Evolutionary conservation across 2,797 vertebrate species (phyloP).

Genomic region (Thunnus albacares): DNA sequence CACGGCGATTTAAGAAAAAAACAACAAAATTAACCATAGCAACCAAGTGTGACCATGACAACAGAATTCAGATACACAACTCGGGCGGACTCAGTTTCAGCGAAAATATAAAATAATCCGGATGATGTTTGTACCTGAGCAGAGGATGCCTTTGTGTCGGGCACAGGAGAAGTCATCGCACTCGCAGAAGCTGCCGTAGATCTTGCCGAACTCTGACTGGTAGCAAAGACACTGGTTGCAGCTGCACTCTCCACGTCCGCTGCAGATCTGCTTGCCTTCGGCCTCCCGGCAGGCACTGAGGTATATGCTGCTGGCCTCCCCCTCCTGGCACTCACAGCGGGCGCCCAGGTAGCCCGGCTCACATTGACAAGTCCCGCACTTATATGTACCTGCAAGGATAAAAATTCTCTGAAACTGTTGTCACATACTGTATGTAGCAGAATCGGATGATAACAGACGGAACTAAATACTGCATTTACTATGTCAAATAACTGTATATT

Average conservation of each 20-base stretch:
- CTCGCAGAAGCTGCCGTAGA: conserved; percentile 97
- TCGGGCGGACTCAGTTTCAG: background rate
- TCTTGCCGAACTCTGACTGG: conserved; percentile 97
- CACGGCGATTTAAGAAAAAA: background rate
- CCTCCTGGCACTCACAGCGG: conserved; percentile 94
- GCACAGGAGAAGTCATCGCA: conserved; percentile 98
- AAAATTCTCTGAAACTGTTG: background rate
- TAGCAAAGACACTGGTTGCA: conserved; percentile 97
- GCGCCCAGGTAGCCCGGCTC: conserved; percentile 91
- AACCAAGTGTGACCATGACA: background rate
- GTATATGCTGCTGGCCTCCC: conserved; percentile 84
- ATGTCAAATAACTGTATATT: background rate
- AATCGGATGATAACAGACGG: background rate
- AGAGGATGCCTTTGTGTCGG: conserved; percentile 95
- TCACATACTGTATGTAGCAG: too few species aligned
- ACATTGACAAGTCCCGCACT: conserved; percentile 92
- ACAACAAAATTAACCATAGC: too few species aligned
- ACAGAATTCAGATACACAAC: background rate
- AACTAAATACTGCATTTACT: background rate
- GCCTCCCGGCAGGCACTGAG: conserved; percentile 92
- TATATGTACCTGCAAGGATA: conserved; percentile 84
- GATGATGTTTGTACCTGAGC: conserved; percentile 87
- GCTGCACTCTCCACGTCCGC: conserved; percentile 95
- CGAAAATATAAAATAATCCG: background rate
- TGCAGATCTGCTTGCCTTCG: conserved; percentile 94